A percentile compares a stretch with the other conserved stretches of the same genome.
phyloP scores from a whole-genome alignment of 2,888 invertebrate species.

The Amiota minor region DNA sequence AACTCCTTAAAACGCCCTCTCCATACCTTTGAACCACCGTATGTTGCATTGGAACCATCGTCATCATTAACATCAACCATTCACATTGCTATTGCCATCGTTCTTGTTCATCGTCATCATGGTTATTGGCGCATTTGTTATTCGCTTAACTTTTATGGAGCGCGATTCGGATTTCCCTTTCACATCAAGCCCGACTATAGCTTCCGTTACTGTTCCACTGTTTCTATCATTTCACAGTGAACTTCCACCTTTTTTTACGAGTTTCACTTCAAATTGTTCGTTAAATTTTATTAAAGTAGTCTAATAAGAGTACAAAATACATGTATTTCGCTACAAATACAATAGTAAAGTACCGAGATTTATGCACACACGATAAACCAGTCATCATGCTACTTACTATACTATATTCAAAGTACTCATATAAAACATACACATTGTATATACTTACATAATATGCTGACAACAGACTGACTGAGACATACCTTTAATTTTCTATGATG shows the following conservation, averaged over 20 bases:
- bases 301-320: slow-evolving; percentile 44
- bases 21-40: slow-evolving; percentile 2
- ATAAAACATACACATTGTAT: no score
- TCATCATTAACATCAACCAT: no score
- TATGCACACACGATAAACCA: background rate
- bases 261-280: slow-evolving; percentile 56
- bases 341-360: background rate
- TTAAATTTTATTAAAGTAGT: slow-evolving; percentile 61
- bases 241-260: slow-evolving; percentile 57
- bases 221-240: slow-evolving; percentile 18
- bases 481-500: no score
- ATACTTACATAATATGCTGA: no score
- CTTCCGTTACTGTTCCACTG: slow-evolving; percentile 24
- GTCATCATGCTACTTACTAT: no score
- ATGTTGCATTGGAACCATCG: background rate
- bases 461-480: no score
- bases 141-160: slow-evolving; percentile 65
- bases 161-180: slow-evolving; percentile 55
- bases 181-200: slow-evolving; percentile 36
- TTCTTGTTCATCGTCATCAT: background rate
- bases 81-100: background rate
- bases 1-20: slow-evolving; percentile 15
- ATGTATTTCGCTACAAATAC: background rate
- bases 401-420: no score
- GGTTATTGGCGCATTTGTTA: slow-evolving; percentile 58